Evolutionary conservation across 2,113 vertebrate species (phyloP), one percentile per base, ranked within the genome.

Genomic region (human (Homo sapiens)): DNA sequence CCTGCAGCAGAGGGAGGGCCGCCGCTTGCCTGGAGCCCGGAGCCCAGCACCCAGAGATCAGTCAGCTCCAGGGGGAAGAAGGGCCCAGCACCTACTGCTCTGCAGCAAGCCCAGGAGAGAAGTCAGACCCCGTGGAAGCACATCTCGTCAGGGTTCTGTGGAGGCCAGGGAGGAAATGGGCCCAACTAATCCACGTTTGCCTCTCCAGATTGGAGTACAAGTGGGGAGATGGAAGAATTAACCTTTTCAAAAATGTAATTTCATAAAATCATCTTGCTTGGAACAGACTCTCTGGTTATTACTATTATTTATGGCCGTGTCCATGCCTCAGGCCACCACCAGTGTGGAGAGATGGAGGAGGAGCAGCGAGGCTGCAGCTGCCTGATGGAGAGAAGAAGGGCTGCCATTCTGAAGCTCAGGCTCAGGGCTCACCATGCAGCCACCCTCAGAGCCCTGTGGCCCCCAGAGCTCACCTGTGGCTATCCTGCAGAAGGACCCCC

Each of bases 191-290:
- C 89, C 97, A 86, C 94, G 96, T 96, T 97, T 97, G 97, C 96
- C 84, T 98, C 88, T 96, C 90, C 92, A 96, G 96, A 97, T 95
- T 97, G 96, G 88, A 94, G 92, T 85, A 92, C 96, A 97, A 98
- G 93, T 95, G 96, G 88, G 81, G 81, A 97, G 97, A 96, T 96
- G 96, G 97, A 93, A 94, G 93, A 97, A 98, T 98, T 98, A 97
- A 98, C 98, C 98, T 98, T 98, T 98, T 98, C 97, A 97, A 96
- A 98, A 98, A 97, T 96, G 98, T 96, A 97, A 98, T 98, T 98
- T 98, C 96, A 97, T 96, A 97, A 97, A 98, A 98, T 97, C 97
- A 96, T 94, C 90, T 90, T 38, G 7, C 96, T 98, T 50, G 78
- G 94, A 97, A 96, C 94, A 95, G 98, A 97, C 96, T 97, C 85